Base-by-base conservation (phyloP, 2,888 invertebrate genomes). In the Blastobasis lacticolella region DNA sequence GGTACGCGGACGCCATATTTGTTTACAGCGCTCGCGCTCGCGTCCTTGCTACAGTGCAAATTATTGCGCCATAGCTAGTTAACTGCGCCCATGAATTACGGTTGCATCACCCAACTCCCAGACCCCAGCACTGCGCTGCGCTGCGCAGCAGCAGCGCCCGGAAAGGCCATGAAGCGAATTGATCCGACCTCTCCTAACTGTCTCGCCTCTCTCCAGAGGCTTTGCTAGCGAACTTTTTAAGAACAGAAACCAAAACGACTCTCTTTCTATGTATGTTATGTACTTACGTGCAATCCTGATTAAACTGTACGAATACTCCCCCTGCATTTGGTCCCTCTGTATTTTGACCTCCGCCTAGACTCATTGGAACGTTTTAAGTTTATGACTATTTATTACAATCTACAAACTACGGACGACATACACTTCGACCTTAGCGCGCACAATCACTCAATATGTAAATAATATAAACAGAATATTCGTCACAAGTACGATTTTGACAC, bases 221-320 rank as follows among this genome's bases (percentile, higher is more conserved):
- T 23, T 42, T 50, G 37, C 44, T 47, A 50, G n/a, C 43, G 0
- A 43, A 43, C n/a, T 23, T 23, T 23, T 23, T 3, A 23, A 23
- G 23, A 23, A 23, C 23, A 23, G 23, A 23, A 23, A 3, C 23
- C 23, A 23, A 23, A 23, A 23, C 23, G 23, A 23, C 23, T 23
- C 23, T 23, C 23, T 23, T 23, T 23, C 23, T 23, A 23, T 23
- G 23, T 23, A 23, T 23, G 23, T 23, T 23, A 23, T 23, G 46
- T 60, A 93, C 97, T 95, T 94, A 98, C 98, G 97, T 95, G 92
- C 94, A 94, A 86, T 98, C 98, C 87, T 98, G 98, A 88, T 98
- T 98, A 81, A 98, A 98, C 89, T 97, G 97, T 70, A 97, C 97
- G 87, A 96, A 97, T 85, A 95, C 94, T 84, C 94, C 94, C 86